Percentiles rank a stretch among this genome's conserved stretches.
Evolutionary conservation across 2,797 vertebrate genomes (phyloP).

Genomic region (Pipistrellus kuhlii): DNA sequence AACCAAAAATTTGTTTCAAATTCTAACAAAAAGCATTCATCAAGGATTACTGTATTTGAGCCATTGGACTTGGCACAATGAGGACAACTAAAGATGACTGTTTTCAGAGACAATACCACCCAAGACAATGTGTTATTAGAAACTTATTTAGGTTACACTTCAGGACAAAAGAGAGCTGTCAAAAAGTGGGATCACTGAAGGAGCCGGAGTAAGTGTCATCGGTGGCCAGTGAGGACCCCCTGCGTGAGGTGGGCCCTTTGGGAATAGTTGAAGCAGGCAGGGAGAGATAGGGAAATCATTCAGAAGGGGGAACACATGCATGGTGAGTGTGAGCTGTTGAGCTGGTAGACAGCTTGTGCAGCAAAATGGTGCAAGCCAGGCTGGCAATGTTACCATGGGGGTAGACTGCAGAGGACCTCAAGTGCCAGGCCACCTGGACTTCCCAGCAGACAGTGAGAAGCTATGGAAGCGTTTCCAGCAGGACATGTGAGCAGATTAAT

Average conservation of each 20-base stretch:
- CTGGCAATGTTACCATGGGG: background rate
- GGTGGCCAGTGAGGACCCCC: background rate
- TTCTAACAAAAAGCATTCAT: background rate
- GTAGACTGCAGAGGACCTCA: background rate
- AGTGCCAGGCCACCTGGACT: background rate
- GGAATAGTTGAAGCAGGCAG: background rate
- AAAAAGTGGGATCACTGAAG: background rate
- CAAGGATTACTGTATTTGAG: background rate
- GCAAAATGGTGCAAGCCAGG: background rate
- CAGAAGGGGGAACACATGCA: background rate
- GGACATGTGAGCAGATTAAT: background rate
- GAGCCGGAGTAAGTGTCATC: background rate
- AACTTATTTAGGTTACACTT: background rate
- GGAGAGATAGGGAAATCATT: background rate
- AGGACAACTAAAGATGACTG: background rate
- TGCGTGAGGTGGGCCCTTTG: fast-evolving
- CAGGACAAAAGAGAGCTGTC: background rate
- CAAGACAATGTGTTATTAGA: background rate
- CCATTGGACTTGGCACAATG: background rate
- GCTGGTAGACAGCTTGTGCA: background rate
- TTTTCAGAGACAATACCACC: slow-evolving; percentile 22
- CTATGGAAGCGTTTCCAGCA: background rate
- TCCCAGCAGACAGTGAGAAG: background rate
- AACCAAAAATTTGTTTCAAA: slow-evolving; percentile 66
- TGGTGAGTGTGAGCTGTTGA: background rate